phyloP scores from a whole-genome alignment of 2,113 vertebrate genomes.

The Stegostoma tigrinum region DNA sequence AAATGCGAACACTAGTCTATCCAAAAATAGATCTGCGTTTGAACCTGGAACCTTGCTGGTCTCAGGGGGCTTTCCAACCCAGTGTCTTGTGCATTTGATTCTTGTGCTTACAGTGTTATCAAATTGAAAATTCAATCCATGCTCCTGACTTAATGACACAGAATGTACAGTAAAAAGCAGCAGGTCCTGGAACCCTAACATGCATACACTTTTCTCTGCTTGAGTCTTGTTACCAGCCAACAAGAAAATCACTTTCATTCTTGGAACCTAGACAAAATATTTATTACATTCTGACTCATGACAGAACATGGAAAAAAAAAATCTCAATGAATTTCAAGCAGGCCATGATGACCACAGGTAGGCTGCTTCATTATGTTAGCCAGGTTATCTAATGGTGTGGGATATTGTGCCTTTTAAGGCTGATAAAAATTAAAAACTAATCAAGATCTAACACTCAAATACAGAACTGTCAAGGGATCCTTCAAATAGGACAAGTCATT shows the following conservation, averaged over 20 bases:
- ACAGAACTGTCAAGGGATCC: background rate
- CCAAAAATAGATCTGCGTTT: no score
- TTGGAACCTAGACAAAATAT: background rate
- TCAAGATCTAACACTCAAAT: background rate
- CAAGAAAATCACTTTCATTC: background rate
- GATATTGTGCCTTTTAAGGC: background rate
- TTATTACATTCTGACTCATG: background rate
- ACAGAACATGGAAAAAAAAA: background rate
- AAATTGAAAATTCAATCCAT: background rate
- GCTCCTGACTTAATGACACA: background rate
- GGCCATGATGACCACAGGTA: no score
- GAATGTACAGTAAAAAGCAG: no score
- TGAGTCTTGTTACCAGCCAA: no score
- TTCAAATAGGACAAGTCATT: constrained; percentile 18
- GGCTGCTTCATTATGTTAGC: background rate
- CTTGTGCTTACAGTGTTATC: background rate
- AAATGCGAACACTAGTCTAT: no score
- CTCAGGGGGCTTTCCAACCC: background rate
- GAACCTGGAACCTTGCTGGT: background rate
- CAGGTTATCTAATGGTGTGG: background rate
- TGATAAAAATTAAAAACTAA: background rate
- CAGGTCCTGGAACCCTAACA: no score
- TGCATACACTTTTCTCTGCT: no score
- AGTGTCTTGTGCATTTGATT: no score
- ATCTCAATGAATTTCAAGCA: background rate